Base-by-base conservation (phyloP, 1,140 invertebrate species). In the Pygmarrhopalites habei region DNA sequence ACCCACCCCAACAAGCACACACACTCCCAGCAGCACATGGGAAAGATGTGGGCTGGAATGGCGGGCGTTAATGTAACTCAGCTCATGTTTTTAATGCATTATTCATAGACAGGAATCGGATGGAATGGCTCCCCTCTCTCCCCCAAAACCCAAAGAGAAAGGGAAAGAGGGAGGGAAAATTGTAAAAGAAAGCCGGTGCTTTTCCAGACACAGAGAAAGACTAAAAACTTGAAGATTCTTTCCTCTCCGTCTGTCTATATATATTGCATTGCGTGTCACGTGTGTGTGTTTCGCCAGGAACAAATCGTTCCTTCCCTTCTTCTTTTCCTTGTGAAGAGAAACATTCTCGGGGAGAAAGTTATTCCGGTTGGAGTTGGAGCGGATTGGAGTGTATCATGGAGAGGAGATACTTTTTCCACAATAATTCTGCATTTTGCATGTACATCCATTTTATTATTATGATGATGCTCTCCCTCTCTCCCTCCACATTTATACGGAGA, bases 1-100 rank as follows among this genome's bases (percentile, higher is more conserved):
- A 46, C 5, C 21, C 44, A 39, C 35, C 17, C 35, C 7, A 7
- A 10, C 44, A 46, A 21, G 15, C 44, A 46, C 44, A 46, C n/a
- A 14, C 35, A 39, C 35, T 39, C 35, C 35, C 17, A 7, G 17
- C 35, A 39, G 35, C 10, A 39, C 35, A 39, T 39, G 35, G 35
- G 17, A 39, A 17, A 39, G 17, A 10, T 7, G 35, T 53, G 59
- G 59, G 47, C 23, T 52, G 47, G 15, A n/a, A n/a, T n/a, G n/a
- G n/a, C n/a, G n/a, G 21, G 47, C 59, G 60, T 62, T 62, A 62
- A 62, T 62, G 60, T 29, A 62, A 56, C 61, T 49, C 61, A 35
- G 21, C 61, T 63, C 61, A 63, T 63, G 61, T 63, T 63, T 63
- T 63, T 63, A 63, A 63, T 63, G 53, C 55, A 57, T 63, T 63